Percentiles rank a stretch among this genome's conserved stretches.
These are phyloP conservation scores for Colistium nudipinnis DNA, from an alignment of 2,113 vertebrate genomes.

Conservation along the genomic window DNA sequence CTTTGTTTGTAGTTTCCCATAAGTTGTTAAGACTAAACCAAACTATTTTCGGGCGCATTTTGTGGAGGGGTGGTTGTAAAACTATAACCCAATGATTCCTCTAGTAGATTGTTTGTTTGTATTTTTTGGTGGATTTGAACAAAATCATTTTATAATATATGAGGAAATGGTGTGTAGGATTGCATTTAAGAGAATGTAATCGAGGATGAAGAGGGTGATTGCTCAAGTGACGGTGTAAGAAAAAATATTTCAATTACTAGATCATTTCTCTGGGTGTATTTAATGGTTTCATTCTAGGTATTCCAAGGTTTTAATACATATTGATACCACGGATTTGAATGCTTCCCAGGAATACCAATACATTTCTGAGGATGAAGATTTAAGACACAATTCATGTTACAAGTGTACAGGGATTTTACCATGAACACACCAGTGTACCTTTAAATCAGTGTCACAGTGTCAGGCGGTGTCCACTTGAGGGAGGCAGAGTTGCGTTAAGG, in stretches of 20 bases:
- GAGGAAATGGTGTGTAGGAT: neutral
- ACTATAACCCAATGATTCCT: too few species aligned
- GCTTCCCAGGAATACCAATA: neutral
- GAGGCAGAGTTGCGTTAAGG: slow-evolving; percentile 57
- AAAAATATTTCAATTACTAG: too few species aligned
- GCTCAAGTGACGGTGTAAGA: too few species aligned
- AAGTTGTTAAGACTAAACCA: too few species aligned
- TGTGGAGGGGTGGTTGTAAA: too few species aligned
- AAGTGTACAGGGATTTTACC: neutral
- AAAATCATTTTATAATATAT: neutral
- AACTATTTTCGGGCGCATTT: too few species aligned
- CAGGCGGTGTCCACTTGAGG: slow-evolving; percentile 65
- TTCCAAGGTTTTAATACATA: neutral
- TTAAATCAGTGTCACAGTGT: neutral
- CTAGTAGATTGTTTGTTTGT: too few species aligned
- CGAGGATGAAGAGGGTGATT: too few species aligned
- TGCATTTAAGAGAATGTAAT: neutral
- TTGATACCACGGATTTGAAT: neutral
- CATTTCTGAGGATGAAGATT: neutral
- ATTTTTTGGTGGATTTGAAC: too few species aligned
- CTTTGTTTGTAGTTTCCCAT: too few species aligned
- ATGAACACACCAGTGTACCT: neutral
- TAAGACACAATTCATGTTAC: neutral
- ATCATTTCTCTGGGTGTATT: too few species aligned
- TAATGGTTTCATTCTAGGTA: too few species aligned